These are phyloP conservation scores for Nothoprocta pentlandii DNA, from an alignment of 2,113 vertebrate species.

Conservation along the genomic window DNA sequence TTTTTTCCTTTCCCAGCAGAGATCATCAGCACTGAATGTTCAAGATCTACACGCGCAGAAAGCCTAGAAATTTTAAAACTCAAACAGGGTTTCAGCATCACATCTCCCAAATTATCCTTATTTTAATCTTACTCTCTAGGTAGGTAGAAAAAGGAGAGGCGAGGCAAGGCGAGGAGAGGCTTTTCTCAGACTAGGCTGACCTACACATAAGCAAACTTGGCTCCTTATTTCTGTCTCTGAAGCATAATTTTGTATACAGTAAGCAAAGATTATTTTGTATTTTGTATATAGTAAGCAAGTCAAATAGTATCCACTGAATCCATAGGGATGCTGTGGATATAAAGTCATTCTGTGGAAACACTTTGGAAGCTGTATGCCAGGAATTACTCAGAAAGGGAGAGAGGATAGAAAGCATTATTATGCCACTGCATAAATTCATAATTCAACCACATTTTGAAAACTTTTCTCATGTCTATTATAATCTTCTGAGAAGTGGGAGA, in stretches of 20 bases:
- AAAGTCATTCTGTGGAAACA: neutral
- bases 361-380: neutral
- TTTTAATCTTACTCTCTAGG: neutral
- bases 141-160: neutral
- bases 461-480: neutral
- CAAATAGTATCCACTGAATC: neutral
- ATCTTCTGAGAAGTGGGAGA: neutral
- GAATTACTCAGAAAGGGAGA: neutral
- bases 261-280: neutral
- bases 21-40: neutral
- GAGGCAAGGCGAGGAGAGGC: too few relatives aligned
- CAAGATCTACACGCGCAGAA: neutral
- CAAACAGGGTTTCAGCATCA: neutral
- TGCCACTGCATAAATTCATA: neutral
- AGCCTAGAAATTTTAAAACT: neutral
- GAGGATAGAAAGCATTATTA: neutral
- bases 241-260: neutral
- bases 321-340: neutral
- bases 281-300: neutral
- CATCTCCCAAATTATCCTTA: neutral
- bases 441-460: neutral
- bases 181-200: neutral
- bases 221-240: neutral
- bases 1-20: accelerated
- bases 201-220: neutral